Evolutionary conservation across 2,797 vertebrate genomes (phyloP).

Genomic region (Cottoperca gobio): DNA sequence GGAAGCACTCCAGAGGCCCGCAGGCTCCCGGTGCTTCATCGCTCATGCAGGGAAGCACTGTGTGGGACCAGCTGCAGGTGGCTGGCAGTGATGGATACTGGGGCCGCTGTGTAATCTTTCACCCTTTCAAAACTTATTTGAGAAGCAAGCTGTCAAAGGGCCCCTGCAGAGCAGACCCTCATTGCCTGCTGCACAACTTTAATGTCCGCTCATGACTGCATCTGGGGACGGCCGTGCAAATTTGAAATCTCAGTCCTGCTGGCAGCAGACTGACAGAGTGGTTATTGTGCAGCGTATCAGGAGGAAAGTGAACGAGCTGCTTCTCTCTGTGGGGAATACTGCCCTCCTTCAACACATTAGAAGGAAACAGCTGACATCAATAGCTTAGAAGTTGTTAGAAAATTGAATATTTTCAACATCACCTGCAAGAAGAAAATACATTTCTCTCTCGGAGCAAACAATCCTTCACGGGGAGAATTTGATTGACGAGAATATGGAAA

Average conservation of each 20-base stretch:
- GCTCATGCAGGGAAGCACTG: slow-evolving; percentile 53
- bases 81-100: slow-evolving; percentile 73
- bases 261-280: slow-evolving; percentile 50
- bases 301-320: slow-evolving; percentile 40
- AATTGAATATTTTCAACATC: slow-evolving; percentile 13
- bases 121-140: slow-evolving; percentile 76
- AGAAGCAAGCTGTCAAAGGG: slow-evolving; percentile 71
- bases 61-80: slow-evolving; percentile 61
- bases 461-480: slow-evolving; percentile 33
- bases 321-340: slow-evolving; percentile 15
- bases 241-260: slow-evolving; percentile 58
- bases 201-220: slow-evolving; percentile 59
- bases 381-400: slow-evolving; percentile 23
- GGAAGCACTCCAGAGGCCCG: slow-evolving; percentile 13
- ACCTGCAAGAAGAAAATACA: slow-evolving; percentile 1
- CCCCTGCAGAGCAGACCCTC: slow-evolving; percentile 34
- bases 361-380: slow-evolving; percentile 59
- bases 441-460: slow-evolving; percentile 23
- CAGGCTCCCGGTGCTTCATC: slow-evolving; percentile 48
- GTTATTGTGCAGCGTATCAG: slow-evolving; percentile 65
- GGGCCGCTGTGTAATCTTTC: slow-evolving; percentile 54
- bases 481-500: slow-evolving; percentile 59
- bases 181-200: slow-evolving; percentile 47
- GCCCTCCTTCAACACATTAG: slow-evolving; percentile 40
- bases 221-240: slow-evolving; percentile 44